Conservation (phyloP, 2,797 vertebrate genomes). For the Lagorchestes hirsutus region DNA sequence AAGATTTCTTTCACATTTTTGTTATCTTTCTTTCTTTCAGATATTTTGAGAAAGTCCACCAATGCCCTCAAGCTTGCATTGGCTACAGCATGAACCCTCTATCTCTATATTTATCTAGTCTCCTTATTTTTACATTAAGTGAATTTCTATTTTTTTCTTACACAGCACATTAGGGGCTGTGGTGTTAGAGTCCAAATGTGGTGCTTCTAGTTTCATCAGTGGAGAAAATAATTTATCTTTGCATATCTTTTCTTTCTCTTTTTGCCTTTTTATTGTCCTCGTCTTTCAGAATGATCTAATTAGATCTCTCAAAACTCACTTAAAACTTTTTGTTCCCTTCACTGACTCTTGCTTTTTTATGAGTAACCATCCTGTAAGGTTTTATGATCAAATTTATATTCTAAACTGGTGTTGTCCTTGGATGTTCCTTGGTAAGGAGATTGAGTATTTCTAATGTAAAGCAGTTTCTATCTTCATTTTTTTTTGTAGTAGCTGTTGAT, state of each 20-base stretch:
- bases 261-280: too few relatives aligned
- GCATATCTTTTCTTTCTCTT: neutral
- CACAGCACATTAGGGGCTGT: neutral
- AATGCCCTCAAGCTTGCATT: neutral
- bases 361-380: neutral
- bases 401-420: neutral
- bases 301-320: neutral
- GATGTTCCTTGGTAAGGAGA: neutral
- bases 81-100: neutral
- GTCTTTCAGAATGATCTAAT: neutral
- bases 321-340: neutral
- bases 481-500: neutral
- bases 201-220: neutral
- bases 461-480: neutral
- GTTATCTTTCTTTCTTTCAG: neutral
- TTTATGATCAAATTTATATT: neutral
- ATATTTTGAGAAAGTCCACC: neutral
- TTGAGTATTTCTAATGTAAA: neutral
- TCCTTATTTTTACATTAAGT: neutral
- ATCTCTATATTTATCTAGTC: neutral
- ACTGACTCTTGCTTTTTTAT: neutral
- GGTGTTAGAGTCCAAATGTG: neutral
- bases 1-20: neutral
- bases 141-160: neutral
- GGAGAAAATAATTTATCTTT: neutral